Evolutionary conservation across 1,140 invertebrate genomes (phyloP), one percentile per base, ranked within the genome.

Genomic region (Zaprionus tsacasi): DNA sequence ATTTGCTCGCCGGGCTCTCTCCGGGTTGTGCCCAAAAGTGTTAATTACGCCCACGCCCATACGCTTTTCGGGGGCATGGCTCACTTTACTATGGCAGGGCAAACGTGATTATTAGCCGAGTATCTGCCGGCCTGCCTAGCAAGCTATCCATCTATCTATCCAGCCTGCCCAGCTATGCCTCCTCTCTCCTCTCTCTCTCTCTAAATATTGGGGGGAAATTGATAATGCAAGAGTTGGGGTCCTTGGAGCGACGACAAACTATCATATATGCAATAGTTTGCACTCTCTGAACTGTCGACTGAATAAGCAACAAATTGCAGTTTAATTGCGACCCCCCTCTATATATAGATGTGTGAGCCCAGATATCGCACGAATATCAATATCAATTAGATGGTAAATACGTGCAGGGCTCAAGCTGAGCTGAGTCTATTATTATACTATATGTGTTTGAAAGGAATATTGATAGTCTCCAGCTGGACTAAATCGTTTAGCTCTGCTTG

Each of bases 181-280:
- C 30, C 7, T 5, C 30, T 7, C 7, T 5, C 21, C 21, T 21
- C 21, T 21, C 21, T 21, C 33, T 77, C 65, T 79, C 60, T 89
- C 83, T 88, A 89, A 88, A 88, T 88, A 88, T 88, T 87, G 40
- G 40, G 40, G 21, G 85, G 58, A 88, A 78, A 88, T 81, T 89
- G 80, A 88, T 81, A 81, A 88, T 82, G 68, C 56, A 48, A 64
- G 58, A n/a, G n/a, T 6, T 13, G 38, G 13, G 6, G 38, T 40
- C 52, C 65, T 36, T 71, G 78, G 7, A 11, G 52, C 7, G 25
- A 52, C 65, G 21, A n/a, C 71, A 61, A 74, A 69, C 71, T 61
- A 45, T 21, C 21, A 21, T 21, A 21, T 21, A 21, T 45, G 40
- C 40, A 21, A 2, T 45, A 52, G 50, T 52, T 52, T 21, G 21